Evolutionary conservation across 2,113 vertebrate species (phyloP), one percentile per base, ranked within the genome.

Genomic region (Forbesichthys papilliferus): DNA sequence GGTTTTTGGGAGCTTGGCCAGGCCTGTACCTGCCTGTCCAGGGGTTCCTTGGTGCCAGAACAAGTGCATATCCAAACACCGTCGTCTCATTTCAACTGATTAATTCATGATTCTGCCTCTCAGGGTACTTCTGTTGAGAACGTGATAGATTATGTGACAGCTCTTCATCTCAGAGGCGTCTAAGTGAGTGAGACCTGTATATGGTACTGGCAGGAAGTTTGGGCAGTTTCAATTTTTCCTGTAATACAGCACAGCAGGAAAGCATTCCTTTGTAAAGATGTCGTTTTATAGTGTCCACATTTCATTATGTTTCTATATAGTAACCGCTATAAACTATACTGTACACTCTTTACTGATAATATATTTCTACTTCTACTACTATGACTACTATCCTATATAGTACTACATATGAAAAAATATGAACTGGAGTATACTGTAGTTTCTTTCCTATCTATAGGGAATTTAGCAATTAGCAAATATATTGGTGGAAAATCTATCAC

Each of bases 71-170:
- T 63, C 61, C 64, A 42, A 84, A 75, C 55, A 11, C 79, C 61
- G 69, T 56, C 80, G n/a, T 47, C 42, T 61, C n/a, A 11, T 66
- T 56, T 14, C 49, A 70, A 49, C 47, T 90, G 86, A 83, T 87
- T 91, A 86, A 91, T 91, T 89, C 84, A 90, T 85, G 79, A 61
- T 65, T 64, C 65, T 66, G 80, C 70, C 82, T 86, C 80, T 82
- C 73, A 74, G 65, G 85, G 81, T 85, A 66, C 88, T 89, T 88
- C 75, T 80, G 84, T 79, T 64, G 75, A 90, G 86, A 78, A 82
- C 84, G 74, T 83, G 86, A 87, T 86, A 85, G 85, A 78, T 81
- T 42, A 46, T 74, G 49, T 80, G 80, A 87, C 84, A 84, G 85
- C 87, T 79, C 82, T 70, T 84, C 77, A 84, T 60, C 74, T 74